Percentiles rank a stretch among this genome's conserved stretches.
These are phyloP conservation scores for Macrocentrus cingulum DNA, from an alignment of 1,140 invertebrate species.

Conservation along the genomic window DNA sequence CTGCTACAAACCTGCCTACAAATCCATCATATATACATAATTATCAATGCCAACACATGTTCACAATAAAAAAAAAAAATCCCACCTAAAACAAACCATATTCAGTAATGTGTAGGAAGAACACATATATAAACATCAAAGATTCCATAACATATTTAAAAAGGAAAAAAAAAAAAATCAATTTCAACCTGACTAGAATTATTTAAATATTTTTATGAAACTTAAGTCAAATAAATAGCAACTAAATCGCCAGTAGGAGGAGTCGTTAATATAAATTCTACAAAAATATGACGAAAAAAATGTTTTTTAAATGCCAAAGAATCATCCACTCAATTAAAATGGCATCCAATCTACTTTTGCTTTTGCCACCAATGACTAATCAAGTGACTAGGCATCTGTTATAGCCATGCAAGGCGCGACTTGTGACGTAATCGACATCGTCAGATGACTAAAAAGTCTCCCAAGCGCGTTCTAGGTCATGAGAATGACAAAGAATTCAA, in stretches of 20 bases:
- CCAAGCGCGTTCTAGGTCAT: slow-evolving; percentile 9
- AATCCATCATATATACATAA: no score
- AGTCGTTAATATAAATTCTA: slow-evolving; percentile 2
- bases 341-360: slow-evolving; percentile 5
- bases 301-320: neutral
- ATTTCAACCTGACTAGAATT: no score
- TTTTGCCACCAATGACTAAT: slow-evolving; percentile 42
- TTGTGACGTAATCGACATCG: slow-evolving; percentile 44
- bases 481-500: slow-evolving; percentile 13
- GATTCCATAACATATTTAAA: neutral
- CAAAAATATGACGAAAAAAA: slow-evolving; percentile 1
- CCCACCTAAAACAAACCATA: neutral
- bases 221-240: no score
- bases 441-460: slow-evolving; percentile 14
- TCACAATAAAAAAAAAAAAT: neutral
- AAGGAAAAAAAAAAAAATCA: neutral
- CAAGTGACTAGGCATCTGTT: slow-evolving; percentile 33
- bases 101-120: neutral
- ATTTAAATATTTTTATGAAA: no score
- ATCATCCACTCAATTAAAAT: slow-evolving; percentile 4
- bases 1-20: no score
- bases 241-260: no score
- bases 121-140: neutral
- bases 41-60: neutral
- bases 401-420: slow-evolving; percentile 49